Evolutionary conservation across 2,113 vertebrate genomes (phyloP).

Genomic region (Strix uralensis): DNA sequence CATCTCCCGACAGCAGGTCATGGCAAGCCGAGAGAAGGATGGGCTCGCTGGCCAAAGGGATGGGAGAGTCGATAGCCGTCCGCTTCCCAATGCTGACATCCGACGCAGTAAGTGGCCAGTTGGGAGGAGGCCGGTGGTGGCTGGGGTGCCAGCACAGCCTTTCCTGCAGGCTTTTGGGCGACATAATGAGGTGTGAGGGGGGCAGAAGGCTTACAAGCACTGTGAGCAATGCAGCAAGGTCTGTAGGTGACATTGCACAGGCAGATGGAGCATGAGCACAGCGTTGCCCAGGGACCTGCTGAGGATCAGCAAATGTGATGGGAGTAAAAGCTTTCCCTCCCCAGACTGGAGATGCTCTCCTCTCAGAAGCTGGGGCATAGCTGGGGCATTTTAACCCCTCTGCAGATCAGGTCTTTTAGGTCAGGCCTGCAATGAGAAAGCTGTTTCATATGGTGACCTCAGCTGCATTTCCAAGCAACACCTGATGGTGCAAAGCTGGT

Average conservation of each 20-base stretch:
- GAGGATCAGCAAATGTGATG: background rate
- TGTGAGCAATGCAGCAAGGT: background rate
- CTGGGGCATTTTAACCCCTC: background rate
- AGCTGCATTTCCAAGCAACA: background rate
- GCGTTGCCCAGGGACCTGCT: background rate
- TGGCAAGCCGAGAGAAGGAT: slow-evolving; percentile 74
- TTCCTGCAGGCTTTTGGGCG: background rate
- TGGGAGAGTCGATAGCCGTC: slow-evolving; percentile 59
- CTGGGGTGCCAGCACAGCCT: background rate
- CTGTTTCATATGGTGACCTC: background rate
- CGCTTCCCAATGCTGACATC: slow-evolving; percentile 73
- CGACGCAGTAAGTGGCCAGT: slow-evolving; percentile 76
- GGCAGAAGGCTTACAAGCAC: background rate
- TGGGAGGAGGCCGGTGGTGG: accelerated
- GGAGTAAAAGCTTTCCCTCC: background rate
- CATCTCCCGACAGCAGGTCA: slow-evolving; percentile 77
- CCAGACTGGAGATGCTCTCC: background rate
- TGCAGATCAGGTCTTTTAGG: background rate
- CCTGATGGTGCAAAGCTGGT: background rate
- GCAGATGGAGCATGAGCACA: background rate
- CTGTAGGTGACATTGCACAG: background rate
- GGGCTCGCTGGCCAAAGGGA: slow-evolving; percentile 78
- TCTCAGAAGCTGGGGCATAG: background rate
- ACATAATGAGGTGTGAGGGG: accelerated
- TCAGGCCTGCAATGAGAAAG: background rate